Percentiles rank a stretch among this genome's conserved stretches.
Conservation (phyloP, 2,797 vertebrate species). For the Melanitta fusca region DNA sequence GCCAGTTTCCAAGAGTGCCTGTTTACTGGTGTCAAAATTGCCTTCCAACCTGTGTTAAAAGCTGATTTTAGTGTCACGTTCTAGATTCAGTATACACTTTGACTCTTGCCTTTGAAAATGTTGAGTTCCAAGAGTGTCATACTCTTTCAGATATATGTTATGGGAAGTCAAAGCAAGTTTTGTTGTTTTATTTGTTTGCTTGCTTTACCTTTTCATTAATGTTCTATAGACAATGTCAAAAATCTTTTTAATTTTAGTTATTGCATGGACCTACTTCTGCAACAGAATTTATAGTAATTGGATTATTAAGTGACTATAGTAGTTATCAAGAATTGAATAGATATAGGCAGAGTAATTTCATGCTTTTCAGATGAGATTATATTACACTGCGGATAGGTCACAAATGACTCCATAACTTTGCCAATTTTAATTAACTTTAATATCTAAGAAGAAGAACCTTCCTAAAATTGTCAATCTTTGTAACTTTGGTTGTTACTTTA, state of each 20-base stretch:
- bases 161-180: not conserved
- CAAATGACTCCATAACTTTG: slow-evolving; percentile 61
- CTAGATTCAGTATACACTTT: not conserved
- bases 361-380: slow-evolving; percentile 75
- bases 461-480: slow-evolving; percentile 42
- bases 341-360: slow-evolving; percentile 74
- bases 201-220: slow-evolving; percentile 5
- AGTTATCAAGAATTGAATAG: slow-evolving; percentile 66
- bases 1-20: accelerated
- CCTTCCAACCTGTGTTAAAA: not conserved
- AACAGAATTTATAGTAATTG: slow-evolving; percentile 63
- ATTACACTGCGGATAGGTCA: slow-evolving; percentile 60
- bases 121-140: not conserved
- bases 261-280: slow-evolving; percentile 7
- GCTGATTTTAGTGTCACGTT: not conserved
- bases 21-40: not conserved
- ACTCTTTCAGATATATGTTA: not conserved
- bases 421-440: slow-evolving; percentile 70
- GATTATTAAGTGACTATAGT: slow-evolving; percentile 63
- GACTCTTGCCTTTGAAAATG: not conserved
- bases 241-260: not conserved
- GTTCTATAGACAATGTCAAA: not conserved
- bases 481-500: slow-evolving; percentile 28
- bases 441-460: slow-evolving; percentile 44
- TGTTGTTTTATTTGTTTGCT: not conserved